phyloP scores from a whole-genome alignment of 2,797 vertebrate genomes.

The Gouania willdenowi region DNA sequence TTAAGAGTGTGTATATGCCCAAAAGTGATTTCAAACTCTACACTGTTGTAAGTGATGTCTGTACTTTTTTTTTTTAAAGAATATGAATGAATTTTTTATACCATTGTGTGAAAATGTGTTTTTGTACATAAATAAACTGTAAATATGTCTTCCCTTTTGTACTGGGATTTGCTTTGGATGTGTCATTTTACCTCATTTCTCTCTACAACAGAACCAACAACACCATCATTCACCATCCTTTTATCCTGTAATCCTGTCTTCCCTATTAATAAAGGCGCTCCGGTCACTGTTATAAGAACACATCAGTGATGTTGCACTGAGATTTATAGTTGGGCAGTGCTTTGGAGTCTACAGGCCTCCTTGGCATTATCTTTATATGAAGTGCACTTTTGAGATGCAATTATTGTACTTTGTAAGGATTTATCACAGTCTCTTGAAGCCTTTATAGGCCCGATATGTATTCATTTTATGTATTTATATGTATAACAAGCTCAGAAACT shows the following conservation, averaged over 20 bases:
- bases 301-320: not conserved
- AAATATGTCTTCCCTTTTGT: slow-evolving; percentile 77
- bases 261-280: not conserved
- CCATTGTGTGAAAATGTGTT: slow-evolving; percentile 67
- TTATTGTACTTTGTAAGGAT: not conserved
- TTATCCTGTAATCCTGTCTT: not conserved
- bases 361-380: too few relatives aligned
- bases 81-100: slow-evolving; percentile 77
- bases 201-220: slow-evolving; percentile 56
- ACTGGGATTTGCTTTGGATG: slow-evolving; percentile 65
- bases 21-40: slow-evolving; percentile 37
- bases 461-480: not conserved
- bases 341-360: too few relatives aligned
- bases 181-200: slow-evolving; percentile 48
- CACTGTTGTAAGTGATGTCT: slow-evolving; percentile 67
- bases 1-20: slow-evolving; percentile 24
- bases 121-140: slow-evolving; percentile 79
- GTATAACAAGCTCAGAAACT: not conserved
- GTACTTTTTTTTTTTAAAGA: slow-evolving; percentile 67
- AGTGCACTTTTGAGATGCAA: not conserved
- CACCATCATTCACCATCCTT: slow-evolving; percentile 68
- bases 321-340: not conserved
- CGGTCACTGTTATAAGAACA: not conserved
- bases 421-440: not conserved
- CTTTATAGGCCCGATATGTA: not conserved